Evolutionary conservation across 1,140 invertebrate genomes (phyloP).

Genomic region (Ctenoplectra terminalis): DNA sequence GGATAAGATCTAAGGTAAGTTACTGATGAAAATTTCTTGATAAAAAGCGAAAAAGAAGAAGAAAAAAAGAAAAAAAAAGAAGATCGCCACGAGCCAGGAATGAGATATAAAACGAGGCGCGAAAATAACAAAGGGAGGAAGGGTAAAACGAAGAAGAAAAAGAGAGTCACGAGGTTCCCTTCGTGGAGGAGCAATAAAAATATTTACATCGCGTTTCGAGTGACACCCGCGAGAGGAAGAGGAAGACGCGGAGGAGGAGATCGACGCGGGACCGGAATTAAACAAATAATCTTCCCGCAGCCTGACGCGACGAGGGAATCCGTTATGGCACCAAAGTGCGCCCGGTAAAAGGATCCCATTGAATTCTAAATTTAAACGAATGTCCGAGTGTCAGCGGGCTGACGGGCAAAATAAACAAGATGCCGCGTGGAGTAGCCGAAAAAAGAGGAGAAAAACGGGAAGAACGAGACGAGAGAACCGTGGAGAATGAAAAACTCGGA

Average conservation of each 20-base stretch:
- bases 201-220: constrained; percentile 56
- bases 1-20: neutral
- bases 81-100: neutral
- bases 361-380: constrained; percentile 84
- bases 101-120: too few species aligned
- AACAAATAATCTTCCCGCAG: constrained; percentile 80
- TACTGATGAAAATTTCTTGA: neutral
- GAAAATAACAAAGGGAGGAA: too few species aligned
- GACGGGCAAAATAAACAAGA: constrained; percentile 83
- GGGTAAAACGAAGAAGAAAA: too few species aligned
- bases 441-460: constrained; percentile 16
- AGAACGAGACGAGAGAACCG: neutral
- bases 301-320: constrained; percentile 71
- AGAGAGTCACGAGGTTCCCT: neutral
- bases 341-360: constrained; percentile 82
- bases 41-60: too few species aligned
- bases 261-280: constrained; percentile 75
- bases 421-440: constrained; percentile 66
- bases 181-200: constrained; percentile 38
- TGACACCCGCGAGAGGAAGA: constrained; percentile 47
- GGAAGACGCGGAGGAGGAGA: constrained; percentile 37
- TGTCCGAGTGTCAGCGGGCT: constrained; percentile 82
- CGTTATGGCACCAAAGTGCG: constrained; percentile 76
- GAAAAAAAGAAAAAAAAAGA: too few species aligned
- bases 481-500: constrained; percentile 3